Conservation (phyloP, 2,113 vertebrate species). For the Pelodiscus sinensis region DNA sequence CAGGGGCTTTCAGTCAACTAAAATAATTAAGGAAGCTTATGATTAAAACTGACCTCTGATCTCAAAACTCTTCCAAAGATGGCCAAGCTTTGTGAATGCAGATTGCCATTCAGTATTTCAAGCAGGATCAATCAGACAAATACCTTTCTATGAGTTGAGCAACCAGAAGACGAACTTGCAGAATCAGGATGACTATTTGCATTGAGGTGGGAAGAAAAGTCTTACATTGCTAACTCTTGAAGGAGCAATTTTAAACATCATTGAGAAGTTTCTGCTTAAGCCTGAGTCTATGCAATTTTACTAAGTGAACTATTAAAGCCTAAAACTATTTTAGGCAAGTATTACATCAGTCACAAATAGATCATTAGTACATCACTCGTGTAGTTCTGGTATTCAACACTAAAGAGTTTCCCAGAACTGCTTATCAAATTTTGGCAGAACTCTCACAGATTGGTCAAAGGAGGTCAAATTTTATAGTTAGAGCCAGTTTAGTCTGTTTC, state of each 20-base stretch:
- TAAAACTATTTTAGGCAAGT: neutral
- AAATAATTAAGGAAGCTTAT: neutral
- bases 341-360: neutral
- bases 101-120: too few species aligned
- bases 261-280: neutral
- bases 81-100: neutral
- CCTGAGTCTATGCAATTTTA: neutral
- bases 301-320: neutral
- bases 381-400: conserved; percentile 47
- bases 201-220: neutral
- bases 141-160: fast-evolving
- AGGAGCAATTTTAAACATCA: neutral
- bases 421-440: conserved; percentile 63
- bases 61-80: neutral
- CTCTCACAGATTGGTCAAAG: conserved; percentile 53
- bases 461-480: conserved; percentile 71
- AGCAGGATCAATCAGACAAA: neutral
- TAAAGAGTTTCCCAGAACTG: conserved; percentile 53
- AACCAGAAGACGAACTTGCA: neutral
- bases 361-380: conserved; percentile 48
- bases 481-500: conserved; percentile 65
- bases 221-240: neutral
- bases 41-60: neutral
- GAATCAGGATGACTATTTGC: neutral
- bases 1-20: neutral